Conservation (phyloP, 2,113 vertebrate genomes). For the Rhizomys pruinosus region DNA sequence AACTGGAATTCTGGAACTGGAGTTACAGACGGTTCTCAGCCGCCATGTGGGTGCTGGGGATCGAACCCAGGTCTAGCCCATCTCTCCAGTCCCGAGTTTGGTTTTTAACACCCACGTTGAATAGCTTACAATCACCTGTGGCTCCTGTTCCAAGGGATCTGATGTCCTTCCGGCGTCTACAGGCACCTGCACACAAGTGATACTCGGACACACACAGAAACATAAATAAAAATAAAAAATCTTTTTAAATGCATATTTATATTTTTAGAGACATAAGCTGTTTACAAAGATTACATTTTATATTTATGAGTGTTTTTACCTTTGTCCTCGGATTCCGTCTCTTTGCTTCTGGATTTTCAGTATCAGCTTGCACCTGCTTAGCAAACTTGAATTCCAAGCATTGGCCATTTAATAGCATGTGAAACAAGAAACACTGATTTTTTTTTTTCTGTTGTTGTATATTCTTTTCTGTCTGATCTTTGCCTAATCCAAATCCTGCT, state of each 20-base stretch:
- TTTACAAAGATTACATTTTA: constrained; percentile 53
- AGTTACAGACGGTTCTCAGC: no score
- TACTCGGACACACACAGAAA: no score
- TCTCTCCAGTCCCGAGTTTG: no score
- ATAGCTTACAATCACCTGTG: no score
- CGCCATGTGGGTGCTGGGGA: no score
- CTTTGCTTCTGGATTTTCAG: constrained; percentile 50
- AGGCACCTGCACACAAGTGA: no score
- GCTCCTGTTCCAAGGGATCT: no score
- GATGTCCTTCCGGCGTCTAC: no score
- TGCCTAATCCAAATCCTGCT: background rate
- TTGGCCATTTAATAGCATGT: constrained; percentile 33
- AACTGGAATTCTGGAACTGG: no score
- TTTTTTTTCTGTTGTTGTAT: background rate
- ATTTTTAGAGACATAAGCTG: constrained; percentile 53
- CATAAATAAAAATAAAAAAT: background rate
- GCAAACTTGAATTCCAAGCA: constrained; percentile 37
- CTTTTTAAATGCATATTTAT: background rate
- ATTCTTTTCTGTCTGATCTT: background rate
- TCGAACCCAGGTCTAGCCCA: no score
- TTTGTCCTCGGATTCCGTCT: constrained; percentile 16
- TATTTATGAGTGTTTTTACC: background rate
- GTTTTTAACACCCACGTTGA: background rate
- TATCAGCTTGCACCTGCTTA: constrained; percentile 13
- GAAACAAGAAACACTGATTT: constrained; percentile 21